A percentile compares a stretch with the other conserved stretches of the same genome.
phyloP scores from a whole-genome alignment of 37 sponge, comb jelly and placozoan genomes.

The Petrosia ficiformis region DNA sequence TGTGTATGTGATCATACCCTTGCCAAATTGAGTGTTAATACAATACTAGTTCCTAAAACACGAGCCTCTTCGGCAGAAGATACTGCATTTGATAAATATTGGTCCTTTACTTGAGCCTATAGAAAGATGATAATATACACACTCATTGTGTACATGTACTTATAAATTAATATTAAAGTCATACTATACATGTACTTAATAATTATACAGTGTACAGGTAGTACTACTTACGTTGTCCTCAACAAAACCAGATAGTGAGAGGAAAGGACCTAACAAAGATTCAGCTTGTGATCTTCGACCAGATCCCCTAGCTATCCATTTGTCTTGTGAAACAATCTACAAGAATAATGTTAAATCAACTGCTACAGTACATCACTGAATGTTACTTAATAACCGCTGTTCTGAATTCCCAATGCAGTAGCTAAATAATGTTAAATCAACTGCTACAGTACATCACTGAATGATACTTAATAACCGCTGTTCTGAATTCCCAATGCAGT shows the following conservation, averaged over 20 bases:
- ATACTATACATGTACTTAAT: no score
- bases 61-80: neutral
- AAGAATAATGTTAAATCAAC: slow-evolving; percentile 3
- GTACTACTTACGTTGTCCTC: slow-evolving; percentile 24
- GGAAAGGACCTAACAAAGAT: slow-evolving; percentile 62
- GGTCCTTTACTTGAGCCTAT: neutral
- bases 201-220: no score
- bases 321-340: slow-evolving; percentile 23
- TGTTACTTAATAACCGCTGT: no score
- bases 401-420: no score
- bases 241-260: slow-evolving; percentile 55
- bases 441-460: no score
- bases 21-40: neutral
- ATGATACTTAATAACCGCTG: no score
- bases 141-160: no score
- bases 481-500: no score
- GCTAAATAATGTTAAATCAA: no score
- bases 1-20: neutral
- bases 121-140: slow-evolving; percentile 2
- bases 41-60: neutral
- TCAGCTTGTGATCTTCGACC: slow-evolving; percentile 21
- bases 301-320: slow-evolving; percentile 36
- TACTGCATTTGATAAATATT: neutral
- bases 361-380: no score
- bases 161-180: no score